Evolutionary conservation across 92 coral and sea anemone species (phyloP), one percentile per base, ranked within the genome.

Genomic region (Heteractis magnifica): DNA sequence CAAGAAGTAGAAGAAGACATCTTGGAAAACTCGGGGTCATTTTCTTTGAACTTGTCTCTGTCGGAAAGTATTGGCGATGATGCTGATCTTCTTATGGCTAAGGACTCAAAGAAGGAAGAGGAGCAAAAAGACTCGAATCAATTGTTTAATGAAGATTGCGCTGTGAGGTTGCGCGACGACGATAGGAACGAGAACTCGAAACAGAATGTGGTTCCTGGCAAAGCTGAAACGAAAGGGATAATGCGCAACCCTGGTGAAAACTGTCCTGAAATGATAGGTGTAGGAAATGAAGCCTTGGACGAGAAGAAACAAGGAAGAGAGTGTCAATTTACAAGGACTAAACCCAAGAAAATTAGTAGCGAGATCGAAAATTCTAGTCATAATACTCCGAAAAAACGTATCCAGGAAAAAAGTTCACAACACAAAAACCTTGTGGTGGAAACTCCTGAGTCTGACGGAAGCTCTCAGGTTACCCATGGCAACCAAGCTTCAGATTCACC

Each of bases 11-110:
- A 53, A 58, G 19, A 19, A n/a, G n/a, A n/a, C n/a, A n/a, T 34
- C 44, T 34, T 34, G 11, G 49, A 86, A 18, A 52, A 64, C 58
- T 56, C 88, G 18, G 88, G 88, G 53, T 91, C 98, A 44, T 93
- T 93, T 89, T 91, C 92, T 64, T 86, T 93, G 76, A 86, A 80
- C 59, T 84, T 93, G 18, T 93, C 98, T 9, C 81, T 90, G 18
- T 92, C 93, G 41, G 95, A 89, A 56, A 98, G 89, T 56, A 88
- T 88, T 60, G 90, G 72, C 13, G 90, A 88, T 56, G 94, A 91
- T 12, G 13, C 7, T 9, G 62, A 51, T 16, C 56, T 18, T 7
- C 12, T 41, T n/a, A 20, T 19, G n/a, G 72, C 15, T 15, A 56
- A 49, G 8, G 64, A 44, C 20, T n/a, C 16, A 51, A 21, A 18